Base-by-base conservation (phyloP, 2,797 vertebrate species). In the Serranus cabrilla region DNA sequence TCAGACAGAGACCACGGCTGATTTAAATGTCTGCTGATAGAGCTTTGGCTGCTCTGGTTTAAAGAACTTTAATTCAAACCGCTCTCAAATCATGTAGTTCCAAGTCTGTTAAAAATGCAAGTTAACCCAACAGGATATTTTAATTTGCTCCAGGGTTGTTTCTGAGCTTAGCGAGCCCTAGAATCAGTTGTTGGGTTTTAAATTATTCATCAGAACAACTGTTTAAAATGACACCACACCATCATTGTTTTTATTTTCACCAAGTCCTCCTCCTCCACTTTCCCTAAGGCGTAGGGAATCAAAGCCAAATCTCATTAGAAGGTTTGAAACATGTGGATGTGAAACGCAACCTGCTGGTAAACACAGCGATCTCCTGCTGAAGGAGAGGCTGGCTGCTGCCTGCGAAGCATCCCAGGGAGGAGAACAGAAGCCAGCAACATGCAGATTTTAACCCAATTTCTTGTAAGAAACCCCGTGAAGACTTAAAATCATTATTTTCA, bases 231-330 rank as follows among this genome's bases (percentile, higher is more conserved):
- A 87, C 75, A 80, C 74, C 45, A 58, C 71, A 64, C 67, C 59
- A 66, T 87, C 73, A 80, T 81, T 87, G 83, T 89, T 89, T 85
- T 83, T 68, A 78, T 85, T 89, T 78, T 56, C 75, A 67, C 76
- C 57, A 80, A 70, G 37, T 85, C 80, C 73, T 77, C 73, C 57
- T 62, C 59, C 39, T 74, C 65, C 58, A 68, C 69, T 18, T 68
- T 25, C 70, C 78, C 62, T 11, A 18, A 78, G 88, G 83, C 69
- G 43, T 60, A 50, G n/a, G 51, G 83, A 89, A 91, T 90, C 86
- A 91, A 87, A 91, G 86, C 70, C 72, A 87, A 88, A 88, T 92
- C 87, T 92, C 81, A 91, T 93, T 92, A 90, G 70, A 82, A 81
- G 77, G 67, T 84, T 82, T 74, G 69, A 83, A 87, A 85, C 72